These are phyloP conservation scores for Criorhina ranunculi DNA, from an alignment of 2,888 invertebrate genomes.

Conservation along the genomic window DNA sequence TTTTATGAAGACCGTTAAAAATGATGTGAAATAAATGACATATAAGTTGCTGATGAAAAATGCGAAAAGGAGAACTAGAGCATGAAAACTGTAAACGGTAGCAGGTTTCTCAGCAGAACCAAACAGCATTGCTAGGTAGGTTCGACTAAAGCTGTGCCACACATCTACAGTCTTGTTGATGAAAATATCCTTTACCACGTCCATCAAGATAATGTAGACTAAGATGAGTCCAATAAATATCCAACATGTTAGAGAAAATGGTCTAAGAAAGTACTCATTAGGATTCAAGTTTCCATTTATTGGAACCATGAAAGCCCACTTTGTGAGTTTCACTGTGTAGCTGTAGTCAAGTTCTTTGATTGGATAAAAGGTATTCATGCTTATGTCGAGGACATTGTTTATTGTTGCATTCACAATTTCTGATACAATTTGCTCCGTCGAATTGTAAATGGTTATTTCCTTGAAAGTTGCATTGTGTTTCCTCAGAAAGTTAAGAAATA, in stretches of 20 bases:
- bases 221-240: constrained; percentile 14
- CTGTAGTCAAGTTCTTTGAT: not conserved
- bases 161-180: not conserved
- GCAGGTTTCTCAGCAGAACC: not conserved
- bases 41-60: constrained; percentile 47
- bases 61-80: constrained; percentile 29
- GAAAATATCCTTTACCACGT: constrained; percentile 16
- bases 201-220: constrained; percentile 16
- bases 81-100: constrained; percentile 45
- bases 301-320: not conserved
- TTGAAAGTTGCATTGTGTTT: constrained; percentile 44
- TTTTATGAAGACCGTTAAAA: constrained; percentile 57
- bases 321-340: not conserved
- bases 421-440: not conserved
- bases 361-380: not conserved
- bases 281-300: not conserved
- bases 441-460: constrained; percentile 31
- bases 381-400: not conserved
- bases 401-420: not conserved
- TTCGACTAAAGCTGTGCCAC: constrained; percentile 32
- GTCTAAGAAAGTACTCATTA: constrained; percentile 34
- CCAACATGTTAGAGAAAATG: constrained; percentile 26
- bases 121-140: not conserved
- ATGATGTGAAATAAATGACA: constrained; percentile 48
- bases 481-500: constrained; percentile 21